These are phyloP conservation scores for Quiscalus mexicanus DNA, from an alignment of 2,113 vertebrate species.

Conservation along the genomic window DNA sequence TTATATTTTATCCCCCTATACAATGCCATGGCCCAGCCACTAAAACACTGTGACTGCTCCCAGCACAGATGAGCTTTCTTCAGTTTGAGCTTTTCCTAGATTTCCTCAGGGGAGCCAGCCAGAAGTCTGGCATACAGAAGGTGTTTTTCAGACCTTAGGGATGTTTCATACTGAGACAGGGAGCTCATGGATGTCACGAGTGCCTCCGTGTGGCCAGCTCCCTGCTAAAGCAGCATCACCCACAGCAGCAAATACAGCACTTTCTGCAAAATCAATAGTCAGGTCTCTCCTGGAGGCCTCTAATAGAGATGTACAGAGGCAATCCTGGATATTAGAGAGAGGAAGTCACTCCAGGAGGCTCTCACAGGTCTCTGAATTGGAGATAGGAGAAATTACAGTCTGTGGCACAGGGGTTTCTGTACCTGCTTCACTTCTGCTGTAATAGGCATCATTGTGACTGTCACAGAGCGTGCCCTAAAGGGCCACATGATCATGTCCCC, in stretches of 20 bases:
- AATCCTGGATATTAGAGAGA: background rate
- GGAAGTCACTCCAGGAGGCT: background rate
- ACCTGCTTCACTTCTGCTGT: background rate
- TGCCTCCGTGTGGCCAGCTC: background rate
- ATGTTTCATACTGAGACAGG: background rate
- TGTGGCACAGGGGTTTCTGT: background rate
- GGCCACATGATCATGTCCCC: background rate
- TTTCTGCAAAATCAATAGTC: background rate
- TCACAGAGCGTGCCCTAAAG: background rate
- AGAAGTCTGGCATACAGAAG: accelerated
- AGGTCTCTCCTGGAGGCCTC: background rate
- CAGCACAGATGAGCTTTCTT: background rate
- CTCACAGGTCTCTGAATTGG: background rate
- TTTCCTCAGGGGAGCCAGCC: background rate
- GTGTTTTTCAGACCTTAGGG: background rate
- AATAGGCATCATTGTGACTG: background rate
- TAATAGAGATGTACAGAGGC: background rate
- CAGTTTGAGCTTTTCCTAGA: background rate
- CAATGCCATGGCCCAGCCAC: background rate
- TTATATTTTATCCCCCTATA: no score
- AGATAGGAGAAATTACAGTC: background rate
- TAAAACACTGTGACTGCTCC: background rate
- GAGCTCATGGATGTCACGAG: background rate
- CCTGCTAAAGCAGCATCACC: background rate
- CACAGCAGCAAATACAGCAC: background rate